Evolutionary conservation across 1,140 invertebrate genomes (phyloP).

Genomic region (Rhopalosiphum maidis): DNA sequence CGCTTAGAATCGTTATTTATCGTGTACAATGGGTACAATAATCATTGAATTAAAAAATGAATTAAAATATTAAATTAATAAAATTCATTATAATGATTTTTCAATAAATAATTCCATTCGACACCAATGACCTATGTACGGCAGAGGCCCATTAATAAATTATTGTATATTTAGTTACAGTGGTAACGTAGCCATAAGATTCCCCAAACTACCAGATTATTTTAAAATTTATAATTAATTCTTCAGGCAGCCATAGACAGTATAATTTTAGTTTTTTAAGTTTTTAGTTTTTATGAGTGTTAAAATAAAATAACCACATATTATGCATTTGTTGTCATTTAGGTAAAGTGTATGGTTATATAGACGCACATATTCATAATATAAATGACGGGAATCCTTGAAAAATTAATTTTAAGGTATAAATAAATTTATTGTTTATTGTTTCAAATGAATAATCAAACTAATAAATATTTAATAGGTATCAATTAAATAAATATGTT

Average conservation of each 20-base stretch:
- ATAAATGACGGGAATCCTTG: background rate
- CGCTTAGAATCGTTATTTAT: too few relatives aligned
- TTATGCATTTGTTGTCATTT: background rate
- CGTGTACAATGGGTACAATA: too few relatives aligned
- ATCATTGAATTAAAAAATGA: too few relatives aligned
- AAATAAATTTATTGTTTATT: background rate
- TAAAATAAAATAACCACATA: background rate
- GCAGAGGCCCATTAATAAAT: background rate
- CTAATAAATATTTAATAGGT: background rate
- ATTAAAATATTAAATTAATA: too few relatives aligned
- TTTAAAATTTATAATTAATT: background rate
- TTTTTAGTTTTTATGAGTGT: too few relatives aligned
- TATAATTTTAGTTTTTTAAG: too few relatives aligned
- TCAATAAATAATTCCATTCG: too few relatives aligned
- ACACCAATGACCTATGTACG: too few relatives aligned
- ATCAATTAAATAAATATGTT: background rate
- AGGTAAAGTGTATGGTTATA: background rate
- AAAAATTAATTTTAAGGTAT: background rate
- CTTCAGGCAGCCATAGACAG: too few relatives aligned
- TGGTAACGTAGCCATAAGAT: background rate
- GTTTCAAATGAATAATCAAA: background rate
- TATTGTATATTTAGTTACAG: background rate
- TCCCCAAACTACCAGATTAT: background rate
- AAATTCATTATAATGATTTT: too few relatives aligned
- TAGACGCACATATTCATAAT: background rate